Evolutionary conservation across 2,888 invertebrate species (phyloP).

Genomic region (Chymomyza amoena): DNA sequence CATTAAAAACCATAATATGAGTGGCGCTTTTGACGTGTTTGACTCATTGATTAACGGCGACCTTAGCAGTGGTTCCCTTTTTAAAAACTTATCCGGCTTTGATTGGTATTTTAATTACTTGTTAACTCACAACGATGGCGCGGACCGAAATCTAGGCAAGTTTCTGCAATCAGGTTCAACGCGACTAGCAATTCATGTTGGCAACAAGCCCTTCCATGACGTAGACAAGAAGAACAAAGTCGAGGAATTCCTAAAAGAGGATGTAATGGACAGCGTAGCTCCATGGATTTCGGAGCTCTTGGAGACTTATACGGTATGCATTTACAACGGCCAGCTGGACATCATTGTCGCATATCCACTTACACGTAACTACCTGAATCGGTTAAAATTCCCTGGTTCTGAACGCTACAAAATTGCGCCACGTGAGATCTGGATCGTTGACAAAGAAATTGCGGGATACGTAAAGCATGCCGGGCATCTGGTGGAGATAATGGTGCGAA

Average conservation of each 20-base stretch:
- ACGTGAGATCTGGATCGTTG: conserved; percentile 85
- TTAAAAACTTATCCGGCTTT: conserved; percentile 80
- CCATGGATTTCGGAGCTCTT: conserved; percentile 85
- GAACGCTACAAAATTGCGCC: conserved; percentile 84
- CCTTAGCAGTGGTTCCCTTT: conserved; percentile 82
- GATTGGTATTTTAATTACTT: conserved; percentile 79
- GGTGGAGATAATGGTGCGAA: conserved; percentile 86
- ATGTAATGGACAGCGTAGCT: conserved; percentile 90
- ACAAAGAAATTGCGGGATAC: conserved; percentile 86
- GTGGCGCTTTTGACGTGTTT: conserved; percentile 86
- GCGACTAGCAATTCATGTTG: conserved; percentile 90
- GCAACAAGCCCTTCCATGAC: conserved; percentile 85
- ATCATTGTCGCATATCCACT: conserved; percentile 93
- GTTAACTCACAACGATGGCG: conserved; percentile 82
- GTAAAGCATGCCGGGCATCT: conserved; percentile 85
- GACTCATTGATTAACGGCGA: conserved; percentile 84
- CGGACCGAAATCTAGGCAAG: conserved; percentile 79
- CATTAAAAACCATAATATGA: conserved; percentile 84
- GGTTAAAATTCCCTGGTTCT: conserved; percentile 84
- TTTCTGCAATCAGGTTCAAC: conserved; percentile 79
- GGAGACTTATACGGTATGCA: conserved; percentile 81
- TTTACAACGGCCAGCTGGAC: conserved; percentile 95
- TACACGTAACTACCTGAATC: conserved; percentile 87
- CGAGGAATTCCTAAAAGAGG: conserved; percentile 85
- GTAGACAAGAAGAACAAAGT: conserved; percentile 80